Conservation (phyloP, 2,888 invertebrate species). For the Caradrina clavipalpis region DNA sequence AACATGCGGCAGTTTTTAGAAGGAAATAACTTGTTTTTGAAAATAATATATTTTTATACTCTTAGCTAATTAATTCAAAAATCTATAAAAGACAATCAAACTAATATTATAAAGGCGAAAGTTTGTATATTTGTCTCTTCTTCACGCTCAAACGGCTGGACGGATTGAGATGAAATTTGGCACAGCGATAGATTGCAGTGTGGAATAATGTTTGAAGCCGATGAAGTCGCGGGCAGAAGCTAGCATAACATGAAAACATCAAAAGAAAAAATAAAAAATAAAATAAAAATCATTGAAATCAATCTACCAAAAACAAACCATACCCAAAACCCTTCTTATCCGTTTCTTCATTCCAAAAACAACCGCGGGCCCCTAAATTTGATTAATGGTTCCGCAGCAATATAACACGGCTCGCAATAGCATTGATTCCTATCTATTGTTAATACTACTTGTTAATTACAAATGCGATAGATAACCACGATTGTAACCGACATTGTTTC, state of each 20-base stretch:
- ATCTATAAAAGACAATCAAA: no score
- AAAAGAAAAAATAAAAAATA: neutral
- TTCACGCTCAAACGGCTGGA: no score
- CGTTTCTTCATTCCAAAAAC: slow-evolving; percentile 27
- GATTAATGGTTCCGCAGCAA: slow-evolving; percentile 79
- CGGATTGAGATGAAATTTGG: no score
- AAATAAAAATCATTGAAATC: no score
- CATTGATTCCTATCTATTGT: slow-evolving; percentile 74
- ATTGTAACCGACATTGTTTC: slow-evolving; percentile 61
- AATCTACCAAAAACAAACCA: neutral
- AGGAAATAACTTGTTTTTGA: neutral
- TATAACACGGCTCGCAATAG: slow-evolving; percentile 66
- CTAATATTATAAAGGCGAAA: no score
- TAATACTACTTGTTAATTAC: slow-evolving; percentile 71
- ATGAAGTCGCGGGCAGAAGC: no score
- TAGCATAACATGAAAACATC: no score
- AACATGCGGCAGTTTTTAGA: neutral
- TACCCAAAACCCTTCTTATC: neutral
- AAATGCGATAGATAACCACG: slow-evolving; percentile 57
- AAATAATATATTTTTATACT: no score
- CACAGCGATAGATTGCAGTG: no score
- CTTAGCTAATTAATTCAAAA: no score
- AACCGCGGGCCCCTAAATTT: slow-evolving; percentile 72
- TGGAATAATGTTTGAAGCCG: no score
- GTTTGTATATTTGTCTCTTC: no score